Evolutionary conservation across 2,888 invertebrate genomes (phyloP).

Genomic region (Erebia aethiops): DNA sequence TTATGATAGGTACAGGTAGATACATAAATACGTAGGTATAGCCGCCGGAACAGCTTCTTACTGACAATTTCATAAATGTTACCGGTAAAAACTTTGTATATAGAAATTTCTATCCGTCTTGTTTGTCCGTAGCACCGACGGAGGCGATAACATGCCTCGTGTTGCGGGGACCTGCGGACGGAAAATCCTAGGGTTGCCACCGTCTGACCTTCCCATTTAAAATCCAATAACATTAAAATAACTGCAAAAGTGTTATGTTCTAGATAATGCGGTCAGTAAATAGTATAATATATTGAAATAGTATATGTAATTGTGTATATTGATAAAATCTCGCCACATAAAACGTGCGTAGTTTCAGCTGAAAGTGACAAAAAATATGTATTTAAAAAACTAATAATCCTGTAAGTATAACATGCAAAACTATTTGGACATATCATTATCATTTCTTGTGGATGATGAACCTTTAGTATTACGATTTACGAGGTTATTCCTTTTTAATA

Average conservation of each 20-base stretch:
- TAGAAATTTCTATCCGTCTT: constrained; percentile 68
- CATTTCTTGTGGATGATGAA: too few species aligned
- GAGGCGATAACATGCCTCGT: constrained; percentile 74
- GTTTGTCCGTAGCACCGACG: constrained; percentile 60
- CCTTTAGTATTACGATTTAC: too few species aligned
- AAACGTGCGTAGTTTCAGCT: too few species aligned
- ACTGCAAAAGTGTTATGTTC: background rate
- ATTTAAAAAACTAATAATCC: too few species aligned
- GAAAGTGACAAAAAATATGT: too few species aligned
- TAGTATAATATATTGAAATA: too few species aligned
- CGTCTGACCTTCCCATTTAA: background rate
- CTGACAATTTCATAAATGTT: constrained; percentile 46
- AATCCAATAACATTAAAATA: background rate
- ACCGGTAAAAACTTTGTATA: constrained; percentile 62
- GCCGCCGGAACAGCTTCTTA: constrained; percentile 38
- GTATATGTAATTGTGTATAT: too few species aligned
- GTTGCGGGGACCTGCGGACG: constrained; percentile 61
- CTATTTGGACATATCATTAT: too few species aligned
- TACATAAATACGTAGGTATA: constrained; percentile 22
- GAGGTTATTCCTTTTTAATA: too few species aligned
- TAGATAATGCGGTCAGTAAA: too few species aligned
- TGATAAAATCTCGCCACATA: too few species aligned
- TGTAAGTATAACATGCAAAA: too few species aligned
- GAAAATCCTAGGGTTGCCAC: constrained; percentile 57
- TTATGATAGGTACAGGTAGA: background rate